Evolutionary conservation across 2,113 vertebrate species (phyloP).

Genomic region (Alouatta palliata): DNA sequence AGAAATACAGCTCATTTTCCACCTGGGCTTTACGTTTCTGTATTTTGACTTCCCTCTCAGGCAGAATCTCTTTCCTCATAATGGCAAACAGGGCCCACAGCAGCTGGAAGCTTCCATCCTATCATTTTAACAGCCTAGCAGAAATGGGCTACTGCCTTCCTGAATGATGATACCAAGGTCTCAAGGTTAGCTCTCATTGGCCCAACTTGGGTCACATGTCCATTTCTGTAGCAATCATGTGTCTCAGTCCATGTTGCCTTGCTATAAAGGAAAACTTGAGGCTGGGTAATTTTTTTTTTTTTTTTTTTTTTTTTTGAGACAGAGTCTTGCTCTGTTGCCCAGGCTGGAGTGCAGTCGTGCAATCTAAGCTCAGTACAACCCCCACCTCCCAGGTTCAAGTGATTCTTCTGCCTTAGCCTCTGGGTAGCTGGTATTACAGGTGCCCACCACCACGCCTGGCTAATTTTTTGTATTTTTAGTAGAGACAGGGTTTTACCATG

Average conservation of each 20-base stretch:
- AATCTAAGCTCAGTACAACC: too few species aligned
- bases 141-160: not conserved
- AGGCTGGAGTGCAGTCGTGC: too few species aligned
- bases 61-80: not conserved
- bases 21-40: not conserved
- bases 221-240: not conserved
- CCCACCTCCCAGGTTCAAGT: too few species aligned
- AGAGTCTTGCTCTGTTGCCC: too few species aligned
- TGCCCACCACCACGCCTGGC: too few species aligned
- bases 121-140: not conserved
- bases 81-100: not conserved
- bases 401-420: too few species aligned
- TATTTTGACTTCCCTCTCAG: not conserved
- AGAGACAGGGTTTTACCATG: too few species aligned
- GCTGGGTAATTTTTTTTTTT: not conserved
- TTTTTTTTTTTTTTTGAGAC: too few species aligned
- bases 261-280: not conserved
- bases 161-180: not conserved
- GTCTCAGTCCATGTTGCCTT: not conserved
- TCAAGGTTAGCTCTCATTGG: not conserved
- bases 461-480: too few species aligned
- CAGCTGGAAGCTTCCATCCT: not conserved
- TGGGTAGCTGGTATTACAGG: too few species aligned
- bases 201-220: not conserved
- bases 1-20: not conserved